These are phyloP conservation scores for Atractosteus spatula DNA, from an alignment of 2,113 vertebrate genomes.

Conservation along the genomic window DNA sequence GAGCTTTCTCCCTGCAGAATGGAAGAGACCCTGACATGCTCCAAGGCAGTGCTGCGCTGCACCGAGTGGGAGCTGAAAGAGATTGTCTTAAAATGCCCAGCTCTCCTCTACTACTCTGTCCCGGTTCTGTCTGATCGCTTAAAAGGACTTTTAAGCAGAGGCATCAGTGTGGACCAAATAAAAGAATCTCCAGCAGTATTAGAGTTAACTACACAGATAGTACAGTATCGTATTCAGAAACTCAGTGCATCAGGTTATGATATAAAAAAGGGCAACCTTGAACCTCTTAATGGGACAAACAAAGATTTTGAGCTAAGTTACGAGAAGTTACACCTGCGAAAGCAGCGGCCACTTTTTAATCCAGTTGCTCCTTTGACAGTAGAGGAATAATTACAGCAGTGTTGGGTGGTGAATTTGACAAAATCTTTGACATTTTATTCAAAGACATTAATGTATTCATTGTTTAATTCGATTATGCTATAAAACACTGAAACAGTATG, in stretches of 20 bases:
- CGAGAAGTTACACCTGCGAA: constrained; percentile 72
- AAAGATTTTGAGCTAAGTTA: constrained; percentile 86
- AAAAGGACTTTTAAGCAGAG: constrained; percentile 64
- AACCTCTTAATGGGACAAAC: constrained; percentile 79
- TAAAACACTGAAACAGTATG: too few relatives aligned
- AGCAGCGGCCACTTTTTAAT: constrained; percentile 84
- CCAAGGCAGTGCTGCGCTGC: constrained; percentile 71
- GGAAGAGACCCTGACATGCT: constrained; percentile 70
- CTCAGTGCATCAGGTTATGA: constrained; percentile 70
- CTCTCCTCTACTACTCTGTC: constrained; percentile 79
- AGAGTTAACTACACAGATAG: constrained; percentile 83
- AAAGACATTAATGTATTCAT: too few relatives aligned
- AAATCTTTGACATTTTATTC: too few relatives aligned
- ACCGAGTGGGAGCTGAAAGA: constrained; percentile 67
- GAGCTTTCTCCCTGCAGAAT: constrained; percentile 74
- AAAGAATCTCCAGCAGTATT: constrained; percentile 73
- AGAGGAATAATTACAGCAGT: not conserved
- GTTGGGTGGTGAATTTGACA: too few relatives aligned
- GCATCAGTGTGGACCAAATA: constrained; percentile 78
- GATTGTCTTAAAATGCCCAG: constrained; percentile 77
- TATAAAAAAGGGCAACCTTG: constrained; percentile 68
- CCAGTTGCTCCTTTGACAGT: constrained; percentile 78
- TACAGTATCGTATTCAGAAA: constrained; percentile 77
- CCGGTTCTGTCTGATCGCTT: constrained; percentile 75
- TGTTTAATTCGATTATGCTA: too few relatives aligned